Base-by-base conservation (phyloP, 2,888 invertebrate genomes). In the Lamellibrachia satsuma region DNA sequence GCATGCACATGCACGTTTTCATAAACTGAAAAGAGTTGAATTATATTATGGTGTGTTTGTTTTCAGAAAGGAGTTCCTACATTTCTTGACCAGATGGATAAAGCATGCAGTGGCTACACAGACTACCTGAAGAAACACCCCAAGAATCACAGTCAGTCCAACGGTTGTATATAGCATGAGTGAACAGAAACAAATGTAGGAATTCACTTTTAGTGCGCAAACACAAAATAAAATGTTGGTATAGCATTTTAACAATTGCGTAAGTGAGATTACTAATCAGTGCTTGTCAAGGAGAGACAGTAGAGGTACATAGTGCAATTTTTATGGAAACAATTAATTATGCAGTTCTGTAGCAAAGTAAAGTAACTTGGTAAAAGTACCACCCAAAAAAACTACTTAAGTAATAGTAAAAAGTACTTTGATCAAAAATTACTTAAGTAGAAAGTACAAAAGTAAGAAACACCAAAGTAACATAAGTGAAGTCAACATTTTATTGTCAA, bases 11-110 rank as follows among this genome's bases (percentile, higher is more conserved):
- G 11, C 60, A 60, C 2, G 11, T 60, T 9, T 60, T 60, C 60
- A 15, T 75, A 22, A 15, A 11, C 15, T 6, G 6, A 2, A 75
- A 22, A 22, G 75, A 75, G 39, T 75, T 57, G 15, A 57, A 57
- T 57, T 75, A 75, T 75, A 15, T 11, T 15, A 8, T n/a, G 55
- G 55, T 39, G 39, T 92, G 92, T 93, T 93, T 92, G 90, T 91
- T 94, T 95, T 90, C 95, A 96, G 96, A 96, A 95, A 90, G 96
- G 96, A 90, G 96, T 96, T 3, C 96, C 96, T 52, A 94, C 94
- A 51, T 96, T 96, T 92, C 94, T 96, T 90, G 95, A 95, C 2
- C 95, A 94, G 92, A 96, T 96, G 96, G 95, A 96, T 94, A 94
- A 93, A 91, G 96, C 96, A 6, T 96, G 96, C 92, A 93, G 94